These are phyloP conservation scores for Poliocrania exsul DNA, from an alignment of 2,797 vertebrate genomes.

Conservation along the genomic window DNA sequence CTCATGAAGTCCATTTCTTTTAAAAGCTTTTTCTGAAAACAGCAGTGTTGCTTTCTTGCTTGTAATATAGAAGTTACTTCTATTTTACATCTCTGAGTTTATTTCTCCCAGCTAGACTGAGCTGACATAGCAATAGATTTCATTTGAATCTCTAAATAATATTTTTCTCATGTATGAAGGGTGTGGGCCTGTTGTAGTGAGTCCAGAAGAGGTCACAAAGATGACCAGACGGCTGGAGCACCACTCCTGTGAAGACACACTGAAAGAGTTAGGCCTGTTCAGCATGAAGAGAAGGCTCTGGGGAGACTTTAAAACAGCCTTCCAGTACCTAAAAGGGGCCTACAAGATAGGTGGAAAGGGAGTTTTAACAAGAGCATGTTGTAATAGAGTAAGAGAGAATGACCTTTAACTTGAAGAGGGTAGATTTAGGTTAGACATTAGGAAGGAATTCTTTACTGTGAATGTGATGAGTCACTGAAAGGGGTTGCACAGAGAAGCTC, in stretches of 20 bases:
- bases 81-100: background rate
- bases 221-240: background rate
- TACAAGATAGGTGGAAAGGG: background rate
- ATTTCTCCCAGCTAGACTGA: background rate
- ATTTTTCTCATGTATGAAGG: background rate
- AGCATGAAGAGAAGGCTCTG: background rate
- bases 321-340: background rate
- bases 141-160: background rate
- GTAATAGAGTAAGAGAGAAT: background rate
- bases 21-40: slow-evolving; percentile 11
- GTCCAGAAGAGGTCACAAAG: background rate
- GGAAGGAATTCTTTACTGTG: background rate
- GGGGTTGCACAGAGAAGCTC: background rate
- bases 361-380: background rate
- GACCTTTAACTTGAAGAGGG: background rate
- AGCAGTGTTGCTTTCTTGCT: background rate
- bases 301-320: background rate
- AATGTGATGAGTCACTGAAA: background rate
- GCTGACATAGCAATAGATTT: background rate
- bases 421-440: background rate
- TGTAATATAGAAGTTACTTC: background rate
- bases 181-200: background rate
- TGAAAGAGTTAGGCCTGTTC: background rate
- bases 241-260: background rate
- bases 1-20: background rate